Conservation (phyloP, 2,113 vertebrate species). For the Hepsetus odoe region DNA sequence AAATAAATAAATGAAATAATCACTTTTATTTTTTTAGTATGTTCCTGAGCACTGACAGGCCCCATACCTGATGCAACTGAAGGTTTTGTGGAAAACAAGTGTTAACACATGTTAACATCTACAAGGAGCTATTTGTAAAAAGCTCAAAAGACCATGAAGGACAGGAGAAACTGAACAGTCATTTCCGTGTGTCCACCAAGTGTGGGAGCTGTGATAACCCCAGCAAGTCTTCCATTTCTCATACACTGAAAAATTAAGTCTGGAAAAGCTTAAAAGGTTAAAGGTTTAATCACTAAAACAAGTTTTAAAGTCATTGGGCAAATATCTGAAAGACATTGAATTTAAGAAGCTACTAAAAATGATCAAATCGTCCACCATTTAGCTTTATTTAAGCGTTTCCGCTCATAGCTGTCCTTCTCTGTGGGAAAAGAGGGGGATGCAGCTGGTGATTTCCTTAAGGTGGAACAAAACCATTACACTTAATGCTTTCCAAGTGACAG, state of each 20-base stretch:
- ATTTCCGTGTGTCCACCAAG: background rate
- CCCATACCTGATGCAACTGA: no score
- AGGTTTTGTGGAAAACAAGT: background rate
- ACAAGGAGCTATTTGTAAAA: background rate
- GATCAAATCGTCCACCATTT: background rate
- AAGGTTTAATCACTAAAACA: background rate
- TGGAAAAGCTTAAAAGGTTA: no score
- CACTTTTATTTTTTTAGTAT: no score
- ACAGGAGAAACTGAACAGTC: background rate
- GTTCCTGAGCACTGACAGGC: no score
- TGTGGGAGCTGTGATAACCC: background rate
- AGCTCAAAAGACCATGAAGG: background rate
- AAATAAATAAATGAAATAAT: no score
- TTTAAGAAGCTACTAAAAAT: background rate
- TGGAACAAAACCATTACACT: slow-evolving; percentile 25
- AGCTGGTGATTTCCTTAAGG: slow-evolving; percentile 8
- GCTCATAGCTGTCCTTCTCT: background rate
- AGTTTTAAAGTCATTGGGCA: background rate
- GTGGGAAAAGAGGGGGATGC: slow-evolving; percentile 29
- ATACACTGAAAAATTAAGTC: no score
- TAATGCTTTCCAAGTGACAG: background rate
- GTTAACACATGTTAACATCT: no score
- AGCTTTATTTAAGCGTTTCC: background rate
- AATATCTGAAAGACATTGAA: background rate
- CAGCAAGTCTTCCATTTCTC: background rate